A percentile compares a stretch with the other conserved stretches of the same genome.
These are phyloP conservation scores for Thamnophis elegans DNA, from an alignment of 2,797 vertebrate species.

Conservation along the genomic window DNA sequence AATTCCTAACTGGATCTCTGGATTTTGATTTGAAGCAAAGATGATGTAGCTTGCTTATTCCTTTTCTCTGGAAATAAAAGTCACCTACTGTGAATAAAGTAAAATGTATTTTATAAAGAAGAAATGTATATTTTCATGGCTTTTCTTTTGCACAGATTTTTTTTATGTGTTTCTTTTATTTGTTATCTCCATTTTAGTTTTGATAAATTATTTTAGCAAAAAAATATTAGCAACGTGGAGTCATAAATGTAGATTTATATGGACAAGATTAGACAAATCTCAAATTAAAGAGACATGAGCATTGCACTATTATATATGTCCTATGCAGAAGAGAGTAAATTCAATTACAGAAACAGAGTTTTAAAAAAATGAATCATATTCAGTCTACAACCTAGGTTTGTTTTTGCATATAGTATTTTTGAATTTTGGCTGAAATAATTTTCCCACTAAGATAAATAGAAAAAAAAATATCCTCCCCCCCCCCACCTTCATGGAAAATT, in stretches of 20 bases:
- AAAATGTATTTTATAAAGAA: not conserved
- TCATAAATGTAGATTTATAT: not conserved
- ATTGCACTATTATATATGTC: not conserved
- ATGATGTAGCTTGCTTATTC: not conserved
- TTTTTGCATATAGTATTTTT: not conserved
- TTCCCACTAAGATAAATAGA: not conserved
- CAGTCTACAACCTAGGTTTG: not conserved
- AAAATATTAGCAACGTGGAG: not conserved
- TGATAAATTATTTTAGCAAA: not conserved
- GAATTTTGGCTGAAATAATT: fast-evolving
- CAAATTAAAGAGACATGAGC: not conserved
- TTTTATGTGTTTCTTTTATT: not conserved
- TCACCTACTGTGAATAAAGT: not conserved
- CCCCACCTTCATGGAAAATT: not conserved
- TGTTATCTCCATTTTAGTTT: not conserved
- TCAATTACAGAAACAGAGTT: not conserved
- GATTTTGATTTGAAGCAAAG: not conserved
- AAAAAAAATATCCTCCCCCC: not conserved
- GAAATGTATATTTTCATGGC: not conserved
- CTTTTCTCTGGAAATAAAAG: not conserved
- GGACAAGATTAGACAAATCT: not conserved
- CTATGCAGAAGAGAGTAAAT: not conserved
- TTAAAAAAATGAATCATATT: not conserved
- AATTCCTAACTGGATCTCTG: not conserved
- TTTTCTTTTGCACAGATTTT: not conserved